phyloP scores from a whole-genome alignment of 2,888 invertebrate genomes.

The Temnothorax rugatulus region DNA sequence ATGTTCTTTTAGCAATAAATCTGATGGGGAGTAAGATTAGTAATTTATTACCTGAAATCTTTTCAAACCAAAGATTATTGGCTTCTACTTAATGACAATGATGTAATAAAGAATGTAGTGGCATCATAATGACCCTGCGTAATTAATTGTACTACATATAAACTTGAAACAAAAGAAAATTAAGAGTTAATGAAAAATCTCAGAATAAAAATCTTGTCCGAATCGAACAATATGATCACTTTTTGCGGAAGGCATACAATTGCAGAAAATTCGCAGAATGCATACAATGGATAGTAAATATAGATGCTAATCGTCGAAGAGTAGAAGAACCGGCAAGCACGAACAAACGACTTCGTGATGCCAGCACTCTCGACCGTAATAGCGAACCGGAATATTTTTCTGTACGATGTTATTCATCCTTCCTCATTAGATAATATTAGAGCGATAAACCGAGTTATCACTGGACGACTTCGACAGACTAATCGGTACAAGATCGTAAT shows the following conservation, averaged over 20 bases:
- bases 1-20: neutral
- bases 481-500: neutral
- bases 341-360: neutral
- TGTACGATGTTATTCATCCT: neutral
- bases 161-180: neutral
- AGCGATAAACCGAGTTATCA: conserved; percentile 21
- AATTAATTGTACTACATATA: neutral
- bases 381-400: neutral
- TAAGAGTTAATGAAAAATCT: neutral
- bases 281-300: neutral
- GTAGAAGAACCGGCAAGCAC: neutral
- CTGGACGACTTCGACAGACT: conserved; percentile 7
- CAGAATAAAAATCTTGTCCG: neutral
- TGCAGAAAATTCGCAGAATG: neutral
- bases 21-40: neutral
- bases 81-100: neutral
- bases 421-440: conserved; percentile 18
- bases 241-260: neutral
- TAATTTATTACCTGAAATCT: neutral
- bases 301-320: conserved; percentile 9
- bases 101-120: neutral
- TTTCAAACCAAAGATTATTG: conserved; percentile 8
- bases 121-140: neutral
- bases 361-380: neutral
- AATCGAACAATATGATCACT: neutral